Percentiles rank a stretch among this genome's conserved stretches.
These are phyloP conservation scores for Anneissia japonica DNA, from an alignment of 35 echinoderm and acorn worm species.

Conservation along the genomic window DNA sequence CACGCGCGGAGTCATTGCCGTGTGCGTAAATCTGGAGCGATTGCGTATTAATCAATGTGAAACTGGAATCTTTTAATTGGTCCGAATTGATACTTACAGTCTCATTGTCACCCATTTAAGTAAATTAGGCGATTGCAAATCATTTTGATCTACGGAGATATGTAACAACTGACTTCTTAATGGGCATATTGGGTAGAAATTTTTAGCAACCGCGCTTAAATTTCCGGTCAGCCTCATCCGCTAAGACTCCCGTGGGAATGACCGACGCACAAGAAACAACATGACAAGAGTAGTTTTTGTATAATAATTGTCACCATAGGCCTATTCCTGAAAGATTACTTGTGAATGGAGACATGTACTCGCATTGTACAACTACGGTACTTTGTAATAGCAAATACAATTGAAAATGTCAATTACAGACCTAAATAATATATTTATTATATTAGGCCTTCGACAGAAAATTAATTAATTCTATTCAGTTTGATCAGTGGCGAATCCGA, in stretches of 20 bases:
- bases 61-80: not conserved
- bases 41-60: not conserved
- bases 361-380: too few species aligned
- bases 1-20: not conserved
- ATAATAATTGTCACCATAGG: too few species aligned
- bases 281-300: too few species aligned
- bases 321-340: too few species aligned
- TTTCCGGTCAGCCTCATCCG: not conserved
- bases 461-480: too few species aligned
- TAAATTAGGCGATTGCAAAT: not conserved
- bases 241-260: not conserved
- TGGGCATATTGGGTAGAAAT: not conserved
- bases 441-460: too few species aligned
- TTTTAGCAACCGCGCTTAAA: not conserved
- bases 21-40: not conserved
- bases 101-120: not conserved
- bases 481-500: too few species aligned
- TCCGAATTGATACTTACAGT: not conserved
- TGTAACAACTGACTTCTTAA: not conserved
- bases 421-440: too few species aligned
- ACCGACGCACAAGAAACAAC: not conserved
- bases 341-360: too few species aligned
- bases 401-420: too few species aligned
- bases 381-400: too few species aligned
- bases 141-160: not conserved